Evolutionary conservation across 2,113 vertebrate genomes (phyloP).

Genomic region (Clarias magur): DNA sequence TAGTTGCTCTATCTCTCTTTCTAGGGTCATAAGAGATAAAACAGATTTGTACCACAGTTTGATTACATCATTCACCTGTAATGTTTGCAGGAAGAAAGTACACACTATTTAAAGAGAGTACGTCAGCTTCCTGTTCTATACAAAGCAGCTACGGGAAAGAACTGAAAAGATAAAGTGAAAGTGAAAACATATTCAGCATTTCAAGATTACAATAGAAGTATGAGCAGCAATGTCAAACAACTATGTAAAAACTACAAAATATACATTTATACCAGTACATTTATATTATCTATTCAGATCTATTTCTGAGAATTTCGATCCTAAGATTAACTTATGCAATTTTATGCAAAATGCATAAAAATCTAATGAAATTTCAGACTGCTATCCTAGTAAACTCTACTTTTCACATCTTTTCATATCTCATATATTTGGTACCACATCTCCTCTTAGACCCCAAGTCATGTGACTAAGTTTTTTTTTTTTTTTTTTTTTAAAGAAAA

Average conservation of each 20-base stretch:
- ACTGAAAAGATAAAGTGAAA: background rate
- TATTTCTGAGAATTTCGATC: too few relatives aligned
- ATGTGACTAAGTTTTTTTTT: too few relatives aligned
- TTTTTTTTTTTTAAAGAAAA: too few relatives aligned
- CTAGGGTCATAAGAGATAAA: background rate
- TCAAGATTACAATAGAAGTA: background rate
- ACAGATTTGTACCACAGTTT: background rate
- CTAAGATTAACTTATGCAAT: too few relatives aligned
- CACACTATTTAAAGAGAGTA: background rate
- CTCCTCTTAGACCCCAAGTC: too few relatives aligned
- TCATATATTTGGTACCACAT: too few relatives aligned
- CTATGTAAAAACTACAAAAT: background rate
- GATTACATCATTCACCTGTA: background rate
- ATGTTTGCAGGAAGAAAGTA: background rate
- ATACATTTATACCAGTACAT: too few relatives aligned
- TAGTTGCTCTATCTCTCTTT: background rate
- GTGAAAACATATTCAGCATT: background rate
- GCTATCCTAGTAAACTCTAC: too few relatives aligned
- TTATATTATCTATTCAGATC: too few relatives aligned
- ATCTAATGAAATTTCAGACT: too few relatives aligned
- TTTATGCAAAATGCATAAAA: too few relatives aligned
- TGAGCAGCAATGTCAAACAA: background rate
- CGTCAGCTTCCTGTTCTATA: background rate
- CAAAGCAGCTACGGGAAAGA: background rate
- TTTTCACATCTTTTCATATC: too few relatives aligned